Conservation (phyloP, 2,888 invertebrate genomes). For the Cataglyphis altisquamis region DNA sequence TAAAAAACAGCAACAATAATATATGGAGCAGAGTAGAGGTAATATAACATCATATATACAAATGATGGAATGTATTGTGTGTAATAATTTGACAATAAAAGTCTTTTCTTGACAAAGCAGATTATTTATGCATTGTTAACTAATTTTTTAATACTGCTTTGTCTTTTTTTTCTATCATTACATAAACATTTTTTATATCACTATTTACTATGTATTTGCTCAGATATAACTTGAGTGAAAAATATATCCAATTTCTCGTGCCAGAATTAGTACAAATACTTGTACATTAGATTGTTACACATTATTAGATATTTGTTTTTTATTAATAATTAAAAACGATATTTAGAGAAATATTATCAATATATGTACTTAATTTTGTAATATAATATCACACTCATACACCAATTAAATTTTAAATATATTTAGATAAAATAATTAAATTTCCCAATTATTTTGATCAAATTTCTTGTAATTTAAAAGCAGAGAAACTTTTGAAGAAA, state of each 20-base stretch:
- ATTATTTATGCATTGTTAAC: background rate
- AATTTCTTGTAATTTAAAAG: conserved; percentile 4
- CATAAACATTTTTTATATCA: background rate
- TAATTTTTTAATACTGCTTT: conserved; percentile 18
- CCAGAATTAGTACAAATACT: conserved; percentile 4
- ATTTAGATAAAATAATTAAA: background rate
- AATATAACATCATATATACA: conserved; percentile 46
- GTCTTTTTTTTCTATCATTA: conserved; percentile 1
- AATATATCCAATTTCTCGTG: conserved; percentile 33
- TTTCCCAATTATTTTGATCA: background rate
- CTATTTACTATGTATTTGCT: background rate
- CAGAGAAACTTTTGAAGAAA: background rate
- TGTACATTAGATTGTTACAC: conserved; percentile 26
- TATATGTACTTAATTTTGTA: conserved; percentile 8
- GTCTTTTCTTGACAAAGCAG: conserved; percentile 25
- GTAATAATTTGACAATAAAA: conserved; percentile 43
- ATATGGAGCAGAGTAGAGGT: conserved; percentile 52
- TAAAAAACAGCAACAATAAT: conserved; percentile 30
- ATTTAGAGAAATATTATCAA: background rate
- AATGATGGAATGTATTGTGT: conserved; percentile 35
- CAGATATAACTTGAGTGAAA: conserved; percentile 15
- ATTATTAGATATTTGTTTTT: background rate
- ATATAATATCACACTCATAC: background rate
- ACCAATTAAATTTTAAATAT: background rate
- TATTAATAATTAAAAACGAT: background rate